phyloP scores from a whole-genome alignment of 2,113 vertebrate species.

The Notarius quadriscutis region DNA sequence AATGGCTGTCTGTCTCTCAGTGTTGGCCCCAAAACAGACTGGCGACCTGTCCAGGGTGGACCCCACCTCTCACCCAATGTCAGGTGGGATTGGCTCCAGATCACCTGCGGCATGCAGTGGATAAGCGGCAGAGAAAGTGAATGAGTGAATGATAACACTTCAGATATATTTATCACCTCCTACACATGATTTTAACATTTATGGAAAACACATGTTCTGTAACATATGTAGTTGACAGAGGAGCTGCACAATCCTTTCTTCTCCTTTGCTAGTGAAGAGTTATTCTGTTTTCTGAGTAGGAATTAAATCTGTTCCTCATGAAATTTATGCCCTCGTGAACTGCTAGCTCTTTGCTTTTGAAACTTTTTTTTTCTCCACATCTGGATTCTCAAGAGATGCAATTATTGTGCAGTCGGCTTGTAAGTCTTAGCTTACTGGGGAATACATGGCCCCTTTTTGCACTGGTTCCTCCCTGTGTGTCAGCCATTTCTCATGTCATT shows the following conservation, averaged over 20 bases:
- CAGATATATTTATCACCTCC: background rate
- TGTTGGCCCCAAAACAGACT: too few relatives aligned
- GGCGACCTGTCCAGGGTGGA: too few relatives aligned
- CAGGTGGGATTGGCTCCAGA: too few relatives aligned
- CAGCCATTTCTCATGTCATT: slow-evolving; percentile 62
- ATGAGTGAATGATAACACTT: too few relatives aligned
- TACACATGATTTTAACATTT: background rate
- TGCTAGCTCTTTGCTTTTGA: slow-evolving; percentile 52
- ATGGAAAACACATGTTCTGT: slow-evolving; percentile 21
- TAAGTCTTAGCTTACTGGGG: slow-evolving; percentile 63
- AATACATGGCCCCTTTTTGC: slow-evolving; percentile 56
- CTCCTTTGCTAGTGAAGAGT: slow-evolving; percentile 63
- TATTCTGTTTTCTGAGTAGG: slow-evolving; percentile 60
- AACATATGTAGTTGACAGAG: slow-evolving; percentile 49
- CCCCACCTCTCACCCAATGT: too few relatives aligned
- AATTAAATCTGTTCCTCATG: slow-evolving; percentile 53
- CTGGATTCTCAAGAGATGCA: slow-evolving; percentile 71
- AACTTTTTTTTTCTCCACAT: slow-evolving; percentile 57
- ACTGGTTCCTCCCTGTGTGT: slow-evolving; percentile 44
- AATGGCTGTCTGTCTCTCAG: too few relatives aligned
- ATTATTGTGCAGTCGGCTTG: slow-evolving; percentile 73
- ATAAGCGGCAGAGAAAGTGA: too few relatives aligned
- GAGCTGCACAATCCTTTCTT: slow-evolving; percentile 48
- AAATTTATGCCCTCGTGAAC: slow-evolving; percentile 60
- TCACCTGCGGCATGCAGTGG: too few relatives aligned